Conservation (phyloP, 1,140 invertebrate genomes). For the Drosophila chauvacae region DNA sequence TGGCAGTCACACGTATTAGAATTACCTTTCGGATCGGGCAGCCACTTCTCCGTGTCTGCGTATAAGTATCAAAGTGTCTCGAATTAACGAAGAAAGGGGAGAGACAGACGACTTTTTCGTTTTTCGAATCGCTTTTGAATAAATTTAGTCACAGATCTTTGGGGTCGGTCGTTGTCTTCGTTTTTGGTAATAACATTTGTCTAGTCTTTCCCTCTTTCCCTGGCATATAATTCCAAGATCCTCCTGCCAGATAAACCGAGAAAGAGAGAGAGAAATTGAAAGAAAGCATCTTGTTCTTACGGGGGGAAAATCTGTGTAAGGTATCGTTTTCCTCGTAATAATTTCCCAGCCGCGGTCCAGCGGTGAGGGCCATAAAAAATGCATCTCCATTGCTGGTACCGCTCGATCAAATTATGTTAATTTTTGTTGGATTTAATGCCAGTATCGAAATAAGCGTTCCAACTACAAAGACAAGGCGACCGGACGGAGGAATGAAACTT, state of each 20-base stretch:
- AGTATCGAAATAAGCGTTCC: constrained; percentile 61
- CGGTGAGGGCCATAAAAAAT: constrained; percentile 64
- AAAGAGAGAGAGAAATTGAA: constrained; percentile 44
- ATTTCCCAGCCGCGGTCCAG: constrained; percentile 63
- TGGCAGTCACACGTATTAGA: constrained; percentile 75
- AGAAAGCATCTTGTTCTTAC: constrained; percentile 64
- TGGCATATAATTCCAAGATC: constrained; percentile 66
- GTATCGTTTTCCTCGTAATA: constrained; percentile 83
- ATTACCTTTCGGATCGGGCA: constrained; percentile 49
- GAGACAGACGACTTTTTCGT: constrained; percentile 69
- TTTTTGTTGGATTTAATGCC: constrained; percentile 68
- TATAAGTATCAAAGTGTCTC: constrained; percentile 49
- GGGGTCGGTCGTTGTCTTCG: constrained; percentile 62
- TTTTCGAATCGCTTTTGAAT: constrained; percentile 78
- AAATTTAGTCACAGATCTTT: constrained; percentile 81
- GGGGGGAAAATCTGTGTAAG: constrained; percentile 40
- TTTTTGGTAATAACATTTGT: constrained; percentile 81
- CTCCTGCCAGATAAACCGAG: constrained; percentile 64
- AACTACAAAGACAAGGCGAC: constrained; percentile 37
- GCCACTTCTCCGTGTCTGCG: constrained; percentile 45
- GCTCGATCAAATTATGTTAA: constrained; percentile 83
- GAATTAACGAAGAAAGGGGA: constrained; percentile 74
- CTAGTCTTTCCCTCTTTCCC: constrained; percentile 44
- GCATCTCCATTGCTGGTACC: constrained; percentile 69
- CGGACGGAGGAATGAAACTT: not conserved